These are phyloP conservation scores for Mastigias papua DNA, from an alignment of 30 jellyfish, hydroid and myxozoan species.

Conservation along the genomic window DNA sequence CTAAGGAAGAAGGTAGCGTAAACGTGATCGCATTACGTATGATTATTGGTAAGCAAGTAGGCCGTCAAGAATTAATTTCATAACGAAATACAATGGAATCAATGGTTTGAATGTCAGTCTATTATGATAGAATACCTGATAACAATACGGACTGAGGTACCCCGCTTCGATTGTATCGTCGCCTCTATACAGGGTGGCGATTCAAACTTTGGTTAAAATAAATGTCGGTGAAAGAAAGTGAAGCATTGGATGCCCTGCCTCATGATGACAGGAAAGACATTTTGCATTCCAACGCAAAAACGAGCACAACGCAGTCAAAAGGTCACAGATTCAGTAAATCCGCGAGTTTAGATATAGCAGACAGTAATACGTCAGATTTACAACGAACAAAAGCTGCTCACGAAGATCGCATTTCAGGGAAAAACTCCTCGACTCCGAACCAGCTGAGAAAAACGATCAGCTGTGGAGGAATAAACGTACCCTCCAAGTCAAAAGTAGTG, in stretches of 20 bases:
- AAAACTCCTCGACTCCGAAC: not conserved
- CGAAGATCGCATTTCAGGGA: not conserved
- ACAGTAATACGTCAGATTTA: constrained; percentile 27
- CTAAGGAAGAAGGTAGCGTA: not conserved
- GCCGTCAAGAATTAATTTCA: constrained; percentile 19
- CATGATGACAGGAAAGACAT: constrained; percentile 15
- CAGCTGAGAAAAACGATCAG: constrained; percentile 48
- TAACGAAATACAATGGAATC: constrained; percentile 31
- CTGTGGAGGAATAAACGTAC: constrained; percentile 45
- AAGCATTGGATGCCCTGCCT: constrained; percentile 27
- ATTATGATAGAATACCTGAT: constrained; percentile 8
- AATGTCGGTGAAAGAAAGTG: constrained; percentile 62
- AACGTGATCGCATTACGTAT: constrained; percentile 47
- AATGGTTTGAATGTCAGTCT: constrained; percentile 22
- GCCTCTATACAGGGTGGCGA: constrained; percentile 55
- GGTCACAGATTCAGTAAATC: constrained; percentile 40
- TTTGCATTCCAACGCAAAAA: not conserved
- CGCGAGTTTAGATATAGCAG: constrained; percentile 27
- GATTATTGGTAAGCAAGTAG: constrained; percentile 30
- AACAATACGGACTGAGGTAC: constrained; percentile 35
- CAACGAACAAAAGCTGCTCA: constrained; percentile 10
- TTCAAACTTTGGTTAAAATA: not conserved
- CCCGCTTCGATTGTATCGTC: constrained; percentile 66
- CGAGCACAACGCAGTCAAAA: constrained; percentile 1
- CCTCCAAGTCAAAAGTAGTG: constrained; percentile 56